Percentiles rank a stretch among this genome's conserved stretches.
phyloP scores from a whole-genome alignment of 1,140 invertebrate species.

The Arion vulgaris region DNA sequence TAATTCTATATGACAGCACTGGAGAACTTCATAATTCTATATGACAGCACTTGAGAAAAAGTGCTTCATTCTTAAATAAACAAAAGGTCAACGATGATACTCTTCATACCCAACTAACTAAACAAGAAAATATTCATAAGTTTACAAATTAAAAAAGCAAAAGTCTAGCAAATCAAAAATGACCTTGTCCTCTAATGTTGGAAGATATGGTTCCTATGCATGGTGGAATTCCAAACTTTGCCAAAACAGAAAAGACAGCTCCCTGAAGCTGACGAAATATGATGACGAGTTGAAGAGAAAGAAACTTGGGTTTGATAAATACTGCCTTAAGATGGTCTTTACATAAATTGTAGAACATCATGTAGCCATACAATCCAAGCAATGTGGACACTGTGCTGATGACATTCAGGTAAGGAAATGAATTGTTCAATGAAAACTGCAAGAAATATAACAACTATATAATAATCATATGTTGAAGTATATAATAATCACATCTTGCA shows the following conservation, averaged over 20 bases:
- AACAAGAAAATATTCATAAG: not conserved
- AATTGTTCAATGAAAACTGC: not conserved
- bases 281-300: not conserved
- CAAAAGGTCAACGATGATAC: not conserved
- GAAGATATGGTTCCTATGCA: not conserved
- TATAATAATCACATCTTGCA: too few species aligned
- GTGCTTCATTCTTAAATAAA: not conserved
- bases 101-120: not conserved
- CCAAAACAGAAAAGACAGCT: not conserved
- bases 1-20: too few species aligned
- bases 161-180: too few species aligned
- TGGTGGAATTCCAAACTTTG: not conserved
- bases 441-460: too few species aligned
- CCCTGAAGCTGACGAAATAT: not conserved
- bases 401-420: not conserved
- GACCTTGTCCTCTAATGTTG: slow-evolving; percentile 3
- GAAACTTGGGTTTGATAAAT: not conserved
- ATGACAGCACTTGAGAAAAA: too few species aligned
- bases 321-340: not conserved
- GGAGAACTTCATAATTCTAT: too few species aligned
- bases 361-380: not conserved
- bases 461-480: too few species aligned
- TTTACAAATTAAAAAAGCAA: not conserved
- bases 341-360: not conserved
- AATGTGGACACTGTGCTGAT: not conserved